Conservation (phyloP, 2,113 vertebrate genomes). For the Guaruba guarouba region DNA sequence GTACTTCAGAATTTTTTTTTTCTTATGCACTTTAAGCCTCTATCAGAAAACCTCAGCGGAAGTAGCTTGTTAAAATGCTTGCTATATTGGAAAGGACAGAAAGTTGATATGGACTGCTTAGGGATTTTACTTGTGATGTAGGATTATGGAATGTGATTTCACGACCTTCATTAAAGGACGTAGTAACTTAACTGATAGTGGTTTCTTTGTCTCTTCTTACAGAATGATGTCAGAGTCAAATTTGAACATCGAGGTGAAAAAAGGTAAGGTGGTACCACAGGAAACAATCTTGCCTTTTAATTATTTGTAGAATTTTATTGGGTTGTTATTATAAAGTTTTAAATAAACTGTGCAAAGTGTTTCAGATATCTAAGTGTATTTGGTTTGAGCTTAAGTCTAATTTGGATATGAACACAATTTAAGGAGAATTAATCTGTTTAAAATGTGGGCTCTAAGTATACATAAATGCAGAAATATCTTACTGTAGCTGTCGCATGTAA, state of each 20-base stretch:
- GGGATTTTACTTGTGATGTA: background rate
- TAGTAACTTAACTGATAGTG: background rate
- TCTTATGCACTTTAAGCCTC: background rate
- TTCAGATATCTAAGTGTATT: background rate
- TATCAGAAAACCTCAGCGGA: background rate
- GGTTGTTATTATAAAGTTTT: background rate
- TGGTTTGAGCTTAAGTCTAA: background rate
- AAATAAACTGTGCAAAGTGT: background rate
- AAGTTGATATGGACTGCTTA: background rate
- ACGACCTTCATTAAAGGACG: background rate
- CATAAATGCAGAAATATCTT: background rate
- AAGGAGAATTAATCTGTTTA: background rate
- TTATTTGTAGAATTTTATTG: background rate
- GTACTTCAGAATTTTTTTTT: background rate
- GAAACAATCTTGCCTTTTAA: background rate
- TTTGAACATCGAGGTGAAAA: constrained; percentile 98
- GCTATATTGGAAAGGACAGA: background rate
- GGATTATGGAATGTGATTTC: background rate
- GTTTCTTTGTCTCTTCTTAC: constrained; percentile 24
- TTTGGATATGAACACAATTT: background rate
- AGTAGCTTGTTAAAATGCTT: background rate
- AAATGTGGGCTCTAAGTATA: background rate
- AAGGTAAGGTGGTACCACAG: constrained; percentile 77
- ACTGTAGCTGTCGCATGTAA: background rate
- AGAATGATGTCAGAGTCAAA: constrained; percentile 98